Evolutionary conservation across 2,888 invertebrate genomes (phyloP), one percentile per base, ranked within the genome.

Genomic region (Eudasyphora cyanicolor): DNA sequence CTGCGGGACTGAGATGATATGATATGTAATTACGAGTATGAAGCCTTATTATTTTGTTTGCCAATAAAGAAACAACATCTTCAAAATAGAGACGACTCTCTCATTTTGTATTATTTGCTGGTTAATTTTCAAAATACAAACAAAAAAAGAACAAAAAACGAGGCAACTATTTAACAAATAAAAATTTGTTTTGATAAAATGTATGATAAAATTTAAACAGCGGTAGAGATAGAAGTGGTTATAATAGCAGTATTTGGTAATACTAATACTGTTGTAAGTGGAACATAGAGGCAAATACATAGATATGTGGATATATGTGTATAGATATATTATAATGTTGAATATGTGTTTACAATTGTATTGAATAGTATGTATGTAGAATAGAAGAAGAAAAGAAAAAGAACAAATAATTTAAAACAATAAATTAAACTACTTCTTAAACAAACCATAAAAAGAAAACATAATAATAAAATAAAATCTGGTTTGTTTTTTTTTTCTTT

Each of bases 241-340:
- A 67, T 67, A 67, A 67, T 67, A 67, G 67, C 67, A 42, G 67
- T 67, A 67, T 38, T 67, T 24, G 67, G 67, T 42, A 67, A 21
- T 24, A 67, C 67, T 67, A 67, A 67, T 67, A 67, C 67, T 67
- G 67, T 64, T 38, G 2, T 19, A 21, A 17, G 2, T 6, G 12
- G 14, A 12, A 54, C 14, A 27, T 57, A 57, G 24, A n/a, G 21
- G 12, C 21, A 17, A 8, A n/a, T 51, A 57, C 12, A 4, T 49
- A 49, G 49, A 49, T 14, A 57, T 3, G 14, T 57, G 27, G 8
- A 32, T 38, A 12, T 10, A 38, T 32, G 8, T 6, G 29, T 12
- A 60, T n/a, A n/a, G 60, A n/a, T 0, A n/a, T 24, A 27, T 57
- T 57, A 27, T n/a, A 45, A 45, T 57, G 57, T 49, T 7, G n/a